Evolutionary conservation across 2,113 vertebrate genomes (phyloP).

Genomic region (Lagopus leucura): DNA sequence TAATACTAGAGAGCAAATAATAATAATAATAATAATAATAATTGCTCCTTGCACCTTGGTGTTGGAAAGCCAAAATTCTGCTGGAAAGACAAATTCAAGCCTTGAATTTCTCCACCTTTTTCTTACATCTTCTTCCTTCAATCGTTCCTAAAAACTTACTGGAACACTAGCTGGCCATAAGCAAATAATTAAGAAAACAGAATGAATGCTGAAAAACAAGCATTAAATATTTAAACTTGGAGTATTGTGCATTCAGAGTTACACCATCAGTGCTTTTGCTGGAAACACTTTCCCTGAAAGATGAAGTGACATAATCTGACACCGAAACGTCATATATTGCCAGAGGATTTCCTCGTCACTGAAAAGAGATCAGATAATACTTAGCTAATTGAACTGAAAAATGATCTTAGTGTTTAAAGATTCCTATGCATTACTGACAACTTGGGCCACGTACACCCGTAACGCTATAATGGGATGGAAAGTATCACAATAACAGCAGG

Average conservation of each 20-base stretch:
- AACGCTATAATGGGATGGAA: too few species aligned
- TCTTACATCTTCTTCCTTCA: not conserved
- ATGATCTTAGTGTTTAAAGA: not conserved
- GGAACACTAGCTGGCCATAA: not conserved
- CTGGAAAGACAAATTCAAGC: not conserved
- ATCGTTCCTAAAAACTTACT: not conserved
- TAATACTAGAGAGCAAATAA: not conserved
- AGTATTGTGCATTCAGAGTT: not conserved
- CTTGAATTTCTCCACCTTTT: not conserved
- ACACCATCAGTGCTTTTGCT: not conserved
- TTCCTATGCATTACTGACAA: not conserved
- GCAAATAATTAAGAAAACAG: not conserved
- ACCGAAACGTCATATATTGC: not conserved
- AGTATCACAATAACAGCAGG: too few species aligned
- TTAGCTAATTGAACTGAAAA: conserved; percentile 27
- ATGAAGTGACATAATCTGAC: not conserved
- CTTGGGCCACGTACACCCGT: not conserved
- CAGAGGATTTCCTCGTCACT: not conserved
- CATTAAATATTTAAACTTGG: not conserved
- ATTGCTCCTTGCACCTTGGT: not conserved
- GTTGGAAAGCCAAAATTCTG: not conserved
- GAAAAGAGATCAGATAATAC: not conserved
- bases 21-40: not conserved
- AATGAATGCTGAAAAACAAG: not conserved
- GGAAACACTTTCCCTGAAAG: not conserved